A percentile compares a stretch with the other conserved stretches of the same genome.
Conservation (phyloP, 2,888 invertebrate species). For the Ditylenchus weischeri region DNA sequence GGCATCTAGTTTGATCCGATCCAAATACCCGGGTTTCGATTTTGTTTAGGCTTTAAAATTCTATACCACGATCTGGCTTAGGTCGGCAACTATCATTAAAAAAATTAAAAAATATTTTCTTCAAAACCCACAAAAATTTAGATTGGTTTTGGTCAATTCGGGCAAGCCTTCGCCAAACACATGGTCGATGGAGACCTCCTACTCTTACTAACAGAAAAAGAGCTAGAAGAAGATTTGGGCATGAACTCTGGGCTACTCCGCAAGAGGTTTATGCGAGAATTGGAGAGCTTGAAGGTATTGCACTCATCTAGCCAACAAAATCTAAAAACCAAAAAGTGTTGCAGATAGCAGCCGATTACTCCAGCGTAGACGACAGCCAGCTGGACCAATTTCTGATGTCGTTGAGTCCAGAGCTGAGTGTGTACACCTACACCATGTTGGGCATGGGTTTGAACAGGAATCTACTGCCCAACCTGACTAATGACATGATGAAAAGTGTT, state of each 20-base stretch:
- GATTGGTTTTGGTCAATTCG: slow-evolving; percentile 84
- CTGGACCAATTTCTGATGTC: slow-evolving; percentile 57
- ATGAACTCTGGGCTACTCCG: slow-evolving; percentile 86
- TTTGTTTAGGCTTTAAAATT: too few relatives aligned
- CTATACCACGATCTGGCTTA: too few relatives aligned
- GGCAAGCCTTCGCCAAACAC: slow-evolving; percentile 79
- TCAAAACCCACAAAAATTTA: slow-evolving; percentile 44
- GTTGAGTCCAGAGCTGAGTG: slow-evolving; percentile 67
- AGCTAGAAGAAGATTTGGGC: slow-evolving; percentile 86
- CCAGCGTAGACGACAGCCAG: slow-evolving; percentile 53
- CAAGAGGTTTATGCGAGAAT: slow-evolving; percentile 64
- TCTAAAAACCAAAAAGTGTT: background rate
- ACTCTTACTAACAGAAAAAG: slow-evolving; percentile 83
- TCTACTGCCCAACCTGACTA: slow-evolving; percentile 75
- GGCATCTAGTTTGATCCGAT: too few relatives aligned
- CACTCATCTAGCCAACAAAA: background rate
- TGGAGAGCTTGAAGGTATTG: slow-evolving; percentile 53
- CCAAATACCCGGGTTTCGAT: too few relatives aligned
- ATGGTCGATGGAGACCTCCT: slow-evolving; percentile 94
- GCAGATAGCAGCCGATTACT: slow-evolving; percentile 56
- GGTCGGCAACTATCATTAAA: background rate
- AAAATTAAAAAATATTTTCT: background rate
- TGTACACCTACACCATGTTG: slow-evolving; percentile 92
- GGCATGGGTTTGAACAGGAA: slow-evolving; percentile 90
- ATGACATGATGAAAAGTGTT: slow-evolving; percentile 84